phyloP scores from a whole-genome alignment of 2,888 invertebrate genomes.

The Cephus rjabovi region DNA sequence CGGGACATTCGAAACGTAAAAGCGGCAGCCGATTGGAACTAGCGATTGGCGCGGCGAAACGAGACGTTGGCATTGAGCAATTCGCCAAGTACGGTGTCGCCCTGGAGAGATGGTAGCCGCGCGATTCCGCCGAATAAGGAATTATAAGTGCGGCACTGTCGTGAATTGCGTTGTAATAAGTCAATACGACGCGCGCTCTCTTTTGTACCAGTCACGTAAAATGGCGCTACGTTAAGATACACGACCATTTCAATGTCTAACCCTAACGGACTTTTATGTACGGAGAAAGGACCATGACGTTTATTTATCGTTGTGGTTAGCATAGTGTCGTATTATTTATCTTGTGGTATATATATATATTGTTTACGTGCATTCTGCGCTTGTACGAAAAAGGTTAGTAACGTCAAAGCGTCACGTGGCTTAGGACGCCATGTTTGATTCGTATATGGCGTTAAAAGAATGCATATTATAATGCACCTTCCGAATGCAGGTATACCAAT shows the following conservation, averaged over 20 bases:
- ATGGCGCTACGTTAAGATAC: not conserved
- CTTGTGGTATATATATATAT: conserved; percentile 10
- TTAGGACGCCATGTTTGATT: not conserved
- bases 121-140: conserved; percentile 62
- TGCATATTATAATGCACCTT: not conserved
- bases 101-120: conserved; percentile 48
- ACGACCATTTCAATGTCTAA: not conserved
- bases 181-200: conserved; percentile 45
- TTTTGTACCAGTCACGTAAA: not conserved
- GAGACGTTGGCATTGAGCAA: conserved; percentile 49
- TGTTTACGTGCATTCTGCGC: conserved; percentile 14
- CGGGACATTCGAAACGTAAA: not conserved
- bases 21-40: not conserved
- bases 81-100: conserved; percentile 59
- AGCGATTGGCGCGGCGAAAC: conserved; percentile 9
- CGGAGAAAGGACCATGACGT: not conserved
- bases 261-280: not conserved
- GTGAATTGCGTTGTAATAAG: conserved; percentile 51
- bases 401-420: not conserved
- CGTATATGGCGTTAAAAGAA: not conserved
- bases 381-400: not conserved
- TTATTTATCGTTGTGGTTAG: conserved; percentile 4
- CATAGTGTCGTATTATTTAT: conserved; percentile 20
- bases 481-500: not conserved
- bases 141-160: conserved; percentile 53